A percentile compares a stretch with the other conserved stretches of the same genome.
Evolutionary conservation across 1,140 invertebrate genomes (phyloP).

Genomic region (Adoxophyes honmai): DNA sequence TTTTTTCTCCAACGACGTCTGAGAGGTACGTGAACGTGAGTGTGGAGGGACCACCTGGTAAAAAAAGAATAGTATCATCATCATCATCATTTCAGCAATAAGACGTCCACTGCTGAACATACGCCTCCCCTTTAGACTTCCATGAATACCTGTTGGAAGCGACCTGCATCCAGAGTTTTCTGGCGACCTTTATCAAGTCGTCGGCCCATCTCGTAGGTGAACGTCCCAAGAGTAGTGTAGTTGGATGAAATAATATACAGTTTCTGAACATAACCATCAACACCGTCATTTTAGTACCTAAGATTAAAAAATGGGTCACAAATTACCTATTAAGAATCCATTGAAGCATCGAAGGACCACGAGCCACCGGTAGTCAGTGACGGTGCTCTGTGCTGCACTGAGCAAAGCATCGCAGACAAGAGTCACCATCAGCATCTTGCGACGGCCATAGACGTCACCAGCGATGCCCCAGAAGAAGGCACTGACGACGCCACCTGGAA

Average conservation of each 20-base stretch:
- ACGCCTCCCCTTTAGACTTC: too few species aligned
- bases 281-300: too few species aligned
- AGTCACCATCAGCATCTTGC: constrained; percentile 79
- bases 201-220: too few species aligned
- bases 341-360: constrained; percentile 72
- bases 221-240: too few species aligned
- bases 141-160: too few species aligned
- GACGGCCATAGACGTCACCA: constrained; percentile 81
- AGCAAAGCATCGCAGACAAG: constrained; percentile 80
- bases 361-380: constrained; percentile 61
- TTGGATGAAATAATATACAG: too few species aligned
- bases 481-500: constrained; percentile 76
- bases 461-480: constrained; percentile 82
- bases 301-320: not conserved
- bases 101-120: too few species aligned
- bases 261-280: too few species aligned
- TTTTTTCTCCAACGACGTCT: constrained; percentile 79
- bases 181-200: too few species aligned
- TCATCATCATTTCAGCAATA: too few species aligned
- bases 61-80: constrained; percentile 14
- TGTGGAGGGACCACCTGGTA: constrained; percentile 71
- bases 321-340: constrained; percentile 73
- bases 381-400: constrained; percentile 67
- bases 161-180: too few species aligned
- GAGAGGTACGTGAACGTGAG: constrained; percentile 80